A percentile compares a stretch with the other conserved stretches of the same genome.
These are phyloP conservation scores for Podarcis lilfordi DNA, from an alignment of 2,797 vertebrate species.

Conservation along the genomic window DNA sequence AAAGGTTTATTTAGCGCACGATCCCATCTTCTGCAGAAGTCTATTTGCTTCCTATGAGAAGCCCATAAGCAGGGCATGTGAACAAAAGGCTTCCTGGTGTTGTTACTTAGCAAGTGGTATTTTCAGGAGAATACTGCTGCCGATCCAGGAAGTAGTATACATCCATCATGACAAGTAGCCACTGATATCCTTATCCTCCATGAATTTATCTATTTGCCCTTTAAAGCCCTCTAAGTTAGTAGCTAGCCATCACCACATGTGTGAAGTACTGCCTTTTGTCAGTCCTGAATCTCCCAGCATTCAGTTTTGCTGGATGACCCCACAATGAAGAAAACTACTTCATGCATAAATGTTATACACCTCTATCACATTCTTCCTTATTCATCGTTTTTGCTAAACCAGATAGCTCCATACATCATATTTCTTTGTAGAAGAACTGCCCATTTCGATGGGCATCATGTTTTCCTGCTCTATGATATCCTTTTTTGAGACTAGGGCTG, in stretches of 20 bases:
- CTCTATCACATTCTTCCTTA: neutral
- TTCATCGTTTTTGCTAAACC: neutral
- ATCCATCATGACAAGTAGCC: neutral
- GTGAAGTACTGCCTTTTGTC: neutral
- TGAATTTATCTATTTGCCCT: neutral
- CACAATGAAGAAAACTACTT: neutral
- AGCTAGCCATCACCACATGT: neutral
- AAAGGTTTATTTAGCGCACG: neutral
- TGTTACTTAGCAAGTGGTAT: neutral
- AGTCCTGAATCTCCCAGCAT: neutral
- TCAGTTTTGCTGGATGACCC: neutral
- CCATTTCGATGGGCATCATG: too few species aligned
- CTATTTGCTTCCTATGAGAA: neutral
- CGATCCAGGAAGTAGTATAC: neutral
- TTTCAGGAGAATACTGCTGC: neutral
- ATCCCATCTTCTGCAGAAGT: too few species aligned
- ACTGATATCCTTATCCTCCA: neutral
- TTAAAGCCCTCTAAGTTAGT: neutral
- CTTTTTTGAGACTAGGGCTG: too few species aligned
- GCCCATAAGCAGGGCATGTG: neutral
- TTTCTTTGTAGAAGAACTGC: too few species aligned
- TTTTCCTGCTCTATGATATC: too few species aligned
- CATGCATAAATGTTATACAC: neutral
- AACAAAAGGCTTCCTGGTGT: neutral
- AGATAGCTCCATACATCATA: too few species aligned